Base-by-base conservation (phyloP, 2,888 invertebrate species). In the Sinodicranocentrus sp. region DNA sequence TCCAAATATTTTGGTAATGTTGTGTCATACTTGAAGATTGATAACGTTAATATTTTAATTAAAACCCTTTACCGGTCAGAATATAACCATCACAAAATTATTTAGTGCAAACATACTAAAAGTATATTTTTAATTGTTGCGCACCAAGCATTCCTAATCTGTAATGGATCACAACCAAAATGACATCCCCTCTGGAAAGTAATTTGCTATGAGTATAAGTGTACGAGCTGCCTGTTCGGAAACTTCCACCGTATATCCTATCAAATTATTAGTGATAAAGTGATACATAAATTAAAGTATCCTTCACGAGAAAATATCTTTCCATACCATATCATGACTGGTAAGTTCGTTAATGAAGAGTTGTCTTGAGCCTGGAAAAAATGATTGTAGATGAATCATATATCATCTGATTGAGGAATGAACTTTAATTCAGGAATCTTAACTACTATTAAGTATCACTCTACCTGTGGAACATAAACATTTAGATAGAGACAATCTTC, bases 171-270 rank as follows among this genome's bases (percentile, higher is more conserved):
- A 65, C 65, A 0, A 76, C 76, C 5, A 76, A 23, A 28, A 76
- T 52, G 13, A 76, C 33, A 25, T 76, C 52, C 1, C 65, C 76
- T 26, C 54, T n/a, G 1, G 39, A 63, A 3, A 65, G 63, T 15
- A 76, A 21, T 21, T 52, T 76, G 17, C 8, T 13, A n/a, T 63
- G 76, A 2, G 48, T 28, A 28, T 76, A 76, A 65, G 17, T 2
- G 3, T n/a, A 0, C 0, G 65, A 15, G 21, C 52, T 33, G 17
- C 76, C 76, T n/a, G 33, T 5, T 23, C 44, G 17, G 28, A 73
- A 73, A 17, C 25, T 43, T 39, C 73, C 73, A 23, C 73, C 73
- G 26, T 73, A 63, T 5, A 73, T 44, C 59, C 73, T n/a, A n/a
- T n/a, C n/a, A n/a, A n/a, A n/a, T n/a, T n/a, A n/a, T n/a, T n/a